phyloP scores from a whole-genome alignment of 2,113 vertebrate species.

The Reinhardtius hippoglossoides region DNA sequence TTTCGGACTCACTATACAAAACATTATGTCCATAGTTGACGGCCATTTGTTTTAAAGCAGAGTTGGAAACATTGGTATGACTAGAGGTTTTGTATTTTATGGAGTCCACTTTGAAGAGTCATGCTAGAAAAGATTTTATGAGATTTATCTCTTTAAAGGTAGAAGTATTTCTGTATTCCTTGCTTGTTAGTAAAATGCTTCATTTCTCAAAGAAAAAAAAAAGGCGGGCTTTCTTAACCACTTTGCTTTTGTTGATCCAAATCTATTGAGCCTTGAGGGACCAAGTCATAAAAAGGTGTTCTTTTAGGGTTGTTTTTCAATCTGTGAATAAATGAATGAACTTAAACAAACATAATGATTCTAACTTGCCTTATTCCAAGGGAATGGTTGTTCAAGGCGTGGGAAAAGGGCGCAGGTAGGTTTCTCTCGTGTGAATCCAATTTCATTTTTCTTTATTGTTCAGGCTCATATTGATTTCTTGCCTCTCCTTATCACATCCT shows the following conservation, averaged over 20 bases:
- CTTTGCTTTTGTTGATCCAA: slow-evolving; percentile 73
- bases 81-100: slow-evolving; percentile 76
- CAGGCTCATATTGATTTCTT: slow-evolving; percentile 58
- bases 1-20: slow-evolving; percentile 59
- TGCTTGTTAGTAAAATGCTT: slow-evolving; percentile 75
- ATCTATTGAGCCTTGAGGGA: slow-evolving; percentile 77
- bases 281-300: slow-evolving; percentile 78
- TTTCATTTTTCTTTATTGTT: slow-evolving; percentile 51
- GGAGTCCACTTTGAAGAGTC: slow-evolving; percentile 50
- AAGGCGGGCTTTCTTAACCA: slow-evolving; percentile 65
- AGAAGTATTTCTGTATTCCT: slow-evolving; percentile 75
- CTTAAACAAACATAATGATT: slow-evolving; percentile 29
- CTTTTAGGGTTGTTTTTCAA: slow-evolving; percentile 80
- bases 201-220: slow-evolving; percentile 61
- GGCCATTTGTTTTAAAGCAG: slow-evolving; percentile 65
- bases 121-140: slow-evolving; percentile 61
- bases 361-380: slow-evolving; percentile 38
- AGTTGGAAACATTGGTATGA: slow-evolving; percentile 56
- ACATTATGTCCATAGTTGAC: slow-evolving; percentile 49
- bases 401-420: slow-evolving; percentile 34
- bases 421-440: slow-evolving; percentile 33
- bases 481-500: slow-evolving; percentile 32
- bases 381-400: slow-evolving; percentile 34
- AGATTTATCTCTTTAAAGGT: slow-evolving; percentile 71
- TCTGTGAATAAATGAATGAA: slow-evolving; percentile 84